Percentiles rank a stretch among this genome's conserved stretches.
Evolutionary conservation across 1,140 invertebrate genomes (phyloP).

Genomic region (Neelides sp.): DNA sequence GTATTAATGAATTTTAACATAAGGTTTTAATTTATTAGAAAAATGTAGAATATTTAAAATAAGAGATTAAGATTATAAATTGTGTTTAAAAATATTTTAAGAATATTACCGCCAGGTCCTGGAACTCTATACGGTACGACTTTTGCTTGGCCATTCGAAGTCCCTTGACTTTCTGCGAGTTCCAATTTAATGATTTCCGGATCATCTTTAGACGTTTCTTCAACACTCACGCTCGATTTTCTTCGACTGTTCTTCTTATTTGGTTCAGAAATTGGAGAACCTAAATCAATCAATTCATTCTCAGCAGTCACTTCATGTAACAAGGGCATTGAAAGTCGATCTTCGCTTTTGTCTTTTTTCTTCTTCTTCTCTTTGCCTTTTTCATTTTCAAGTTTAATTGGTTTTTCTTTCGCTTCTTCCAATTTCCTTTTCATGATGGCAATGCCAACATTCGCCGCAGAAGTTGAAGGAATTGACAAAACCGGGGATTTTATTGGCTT

Average conservation of each 20-base stretch:
- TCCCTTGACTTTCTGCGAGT: neutral
- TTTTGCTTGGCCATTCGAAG: neutral
- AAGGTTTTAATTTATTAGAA: neutral
- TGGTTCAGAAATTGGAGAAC: neutral
- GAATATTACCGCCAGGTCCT: conserved; percentile 8
- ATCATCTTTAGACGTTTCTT: neutral
- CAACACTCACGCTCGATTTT: neutral
- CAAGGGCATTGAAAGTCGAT: neutral
- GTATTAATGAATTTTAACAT: neutral
- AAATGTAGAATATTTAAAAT: neutral
- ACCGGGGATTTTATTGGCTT: too few relatives aligned
- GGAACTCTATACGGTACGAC: conserved; percentile 10
- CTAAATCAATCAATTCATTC: neutral
- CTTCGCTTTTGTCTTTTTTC: neutral
- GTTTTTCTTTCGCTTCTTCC: too few relatives aligned
- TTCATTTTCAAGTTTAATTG: too few relatives aligned
- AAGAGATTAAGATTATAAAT: neutral
- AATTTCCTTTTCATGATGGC: too few relatives aligned
- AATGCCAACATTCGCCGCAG: too few relatives aligned
- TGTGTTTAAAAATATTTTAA: neutral
- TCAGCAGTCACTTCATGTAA: neutral
- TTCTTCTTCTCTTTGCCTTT: neutral
- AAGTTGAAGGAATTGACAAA: too few relatives aligned
- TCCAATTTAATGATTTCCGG: conserved; percentile 2
- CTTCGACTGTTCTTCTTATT: neutral